phyloP scores from a whole-genome alignment of 2,113 vertebrate species.

The Neodontobutis hainanensis region DNA sequence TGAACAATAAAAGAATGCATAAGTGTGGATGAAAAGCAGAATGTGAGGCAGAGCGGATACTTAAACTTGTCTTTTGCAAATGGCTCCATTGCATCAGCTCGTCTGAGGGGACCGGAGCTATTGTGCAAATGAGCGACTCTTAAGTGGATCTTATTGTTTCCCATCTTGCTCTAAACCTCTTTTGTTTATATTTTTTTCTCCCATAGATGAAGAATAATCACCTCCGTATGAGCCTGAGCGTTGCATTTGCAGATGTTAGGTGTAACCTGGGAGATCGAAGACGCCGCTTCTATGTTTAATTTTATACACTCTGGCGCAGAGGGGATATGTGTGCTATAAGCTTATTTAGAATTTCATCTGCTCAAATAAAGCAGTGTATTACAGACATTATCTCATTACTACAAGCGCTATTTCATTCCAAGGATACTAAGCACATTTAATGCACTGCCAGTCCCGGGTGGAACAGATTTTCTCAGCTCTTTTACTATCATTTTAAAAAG shows the following conservation, averaged over 20 bases:
- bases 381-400: conserved; percentile 31
- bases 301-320: conserved; percentile 36
- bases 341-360: conserved; percentile 45
- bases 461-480: background rate
- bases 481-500: background rate
- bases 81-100: conserved; percentile 22
- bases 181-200: conserved; percentile 33
- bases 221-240: conserved; percentile 17
- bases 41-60: conserved; percentile 22
- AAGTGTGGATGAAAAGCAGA: conserved; percentile 5
- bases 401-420: conserved; percentile 28
- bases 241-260: conserved; percentile 51
- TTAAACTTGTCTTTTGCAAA: conserved; percentile 44
- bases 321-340: conserved; percentile 26
- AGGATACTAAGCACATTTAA: conserved; percentile 10
- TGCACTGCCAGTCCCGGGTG: background rate
- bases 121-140: conserved; percentile 47
- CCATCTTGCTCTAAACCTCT: conserved; percentile 31
- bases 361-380: conserved; percentile 26
- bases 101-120: conserved; percentile 40
- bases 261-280: conserved; percentile 49
- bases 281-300: conserved; percentile 41
- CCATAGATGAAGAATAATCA: conserved; percentile 51
- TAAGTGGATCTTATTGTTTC: conserved; percentile 61
- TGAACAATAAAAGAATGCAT: background rate